A percentile compares a stretch with the other conserved stretches of the same genome.
Evolutionary conservation across 2,797 vertebrate genomes (phyloP).

Genomic region (Pangasius djambal): DNA sequence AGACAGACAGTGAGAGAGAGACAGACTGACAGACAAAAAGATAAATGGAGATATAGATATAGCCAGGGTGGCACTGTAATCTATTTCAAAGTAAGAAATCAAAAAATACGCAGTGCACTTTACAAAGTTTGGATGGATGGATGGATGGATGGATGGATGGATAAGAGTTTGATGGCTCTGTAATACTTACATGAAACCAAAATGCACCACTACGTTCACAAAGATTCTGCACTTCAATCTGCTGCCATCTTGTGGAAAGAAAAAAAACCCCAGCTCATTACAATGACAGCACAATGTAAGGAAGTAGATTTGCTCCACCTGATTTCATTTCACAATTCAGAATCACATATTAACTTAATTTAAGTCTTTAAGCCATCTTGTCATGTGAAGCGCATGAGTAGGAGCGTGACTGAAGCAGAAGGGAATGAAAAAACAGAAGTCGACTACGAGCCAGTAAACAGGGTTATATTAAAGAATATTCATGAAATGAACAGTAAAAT

Average conservation of each 20-base stretch:
- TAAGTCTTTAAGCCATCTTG: too few species aligned
- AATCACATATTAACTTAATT: not conserved
- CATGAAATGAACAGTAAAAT: too few species aligned
- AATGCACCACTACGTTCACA: not conserved
- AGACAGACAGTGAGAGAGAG: not conserved
- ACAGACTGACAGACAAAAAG: not conserved
- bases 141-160: not conserved
- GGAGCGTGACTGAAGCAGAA: too few species aligned
- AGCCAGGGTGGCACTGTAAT: too few species aligned
- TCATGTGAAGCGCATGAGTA: too few species aligned
- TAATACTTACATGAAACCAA: not conserved
- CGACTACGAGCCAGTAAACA: too few species aligned
- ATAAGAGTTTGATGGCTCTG: not conserved
- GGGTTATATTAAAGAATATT: too few species aligned
- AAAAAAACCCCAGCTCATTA: not conserved
- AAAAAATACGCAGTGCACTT: too few species aligned
- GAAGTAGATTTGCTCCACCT: not conserved
- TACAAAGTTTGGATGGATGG: not conserved
- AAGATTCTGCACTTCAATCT: slow-evolving; percentile 6
- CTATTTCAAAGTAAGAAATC: not conserved
- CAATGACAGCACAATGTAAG: not conserved
- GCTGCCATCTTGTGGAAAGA: slow-evolving; percentile 44
- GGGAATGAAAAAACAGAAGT: too few species aligned
- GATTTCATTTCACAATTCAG: not conserved
- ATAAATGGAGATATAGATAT: too few species aligned